A percentile compares a stretch with the other conserved stretches of the same genome.
Evolutionary conservation across 2,797 vertebrate genomes (phyloP).

Genomic region (Rhincodon typus): DNA sequence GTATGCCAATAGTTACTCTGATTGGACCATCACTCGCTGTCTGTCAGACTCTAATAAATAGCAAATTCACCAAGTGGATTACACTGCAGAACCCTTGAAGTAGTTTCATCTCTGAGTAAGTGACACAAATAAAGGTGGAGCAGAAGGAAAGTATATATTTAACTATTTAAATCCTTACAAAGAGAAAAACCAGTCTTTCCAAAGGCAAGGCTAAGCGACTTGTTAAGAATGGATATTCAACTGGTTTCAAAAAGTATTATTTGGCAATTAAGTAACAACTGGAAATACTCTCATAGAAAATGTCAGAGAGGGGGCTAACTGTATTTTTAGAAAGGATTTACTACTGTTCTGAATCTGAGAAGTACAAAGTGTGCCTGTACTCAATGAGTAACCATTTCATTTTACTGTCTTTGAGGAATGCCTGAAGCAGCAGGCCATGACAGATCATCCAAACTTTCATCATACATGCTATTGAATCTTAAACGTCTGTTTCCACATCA

Average conservation of each 20-base stretch:
- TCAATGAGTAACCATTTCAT: conserved; percentile 32
- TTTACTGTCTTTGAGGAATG: conserved; percentile 31
- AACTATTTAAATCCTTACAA: neutral
- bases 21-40: too few relatives aligned
- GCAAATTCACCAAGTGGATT: neutral
- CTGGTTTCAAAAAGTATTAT: neutral
- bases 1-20: too few relatives aligned
- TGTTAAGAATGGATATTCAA: neutral
- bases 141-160: neutral
- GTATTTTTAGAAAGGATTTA: neutral
- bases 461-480: conserved; percentile 5
- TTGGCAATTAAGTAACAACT: neutral
- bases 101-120: neutral
- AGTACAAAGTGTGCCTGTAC: conserved; percentile 25
- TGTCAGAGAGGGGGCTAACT: neutral
- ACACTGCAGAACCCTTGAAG: neutral
- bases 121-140: neutral
- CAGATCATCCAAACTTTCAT: conserved; percentile 28
- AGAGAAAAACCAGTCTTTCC: neutral
- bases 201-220: neutral
- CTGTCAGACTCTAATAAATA: neutral
- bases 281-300: neutral
- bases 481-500: conserved; percentile 33
- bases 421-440: conserved; percentile 20
- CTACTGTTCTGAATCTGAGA: neutral